Percentiles rank a stretch among this genome's conserved stretches.
Evolutionary conservation across 2,888 invertebrate genomes (phyloP).

Genomic region (Caenorhabditis uteleia): DNA sequence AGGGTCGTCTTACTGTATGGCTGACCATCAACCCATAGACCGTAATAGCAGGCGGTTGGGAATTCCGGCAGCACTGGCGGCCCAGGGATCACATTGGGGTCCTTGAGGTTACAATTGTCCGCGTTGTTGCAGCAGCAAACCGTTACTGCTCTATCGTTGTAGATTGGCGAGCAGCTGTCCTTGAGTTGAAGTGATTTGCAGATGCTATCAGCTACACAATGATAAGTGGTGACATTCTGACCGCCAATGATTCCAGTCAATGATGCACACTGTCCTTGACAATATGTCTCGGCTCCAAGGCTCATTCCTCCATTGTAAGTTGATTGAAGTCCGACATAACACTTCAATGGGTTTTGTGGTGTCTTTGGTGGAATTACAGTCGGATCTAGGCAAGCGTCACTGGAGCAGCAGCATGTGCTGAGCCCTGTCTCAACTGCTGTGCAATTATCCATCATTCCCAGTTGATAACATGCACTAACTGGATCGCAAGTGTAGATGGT

Average conservation of each 20-base stretch:
- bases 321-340: conserved; percentile 49
- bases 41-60: conserved; percentile 38
- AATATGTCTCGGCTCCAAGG: conserved; percentile 40
- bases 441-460: conserved; percentile 36
- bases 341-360: conserved; percentile 40
- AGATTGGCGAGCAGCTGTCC: conserved; percentile 15
- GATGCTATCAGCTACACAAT: conserved; percentile 36
- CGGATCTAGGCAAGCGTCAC: conserved; percentile 43
- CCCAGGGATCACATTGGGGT: conserved; percentile 17
- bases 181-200: conserved; percentile 37
- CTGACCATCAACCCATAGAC: conserved; percentile 24
- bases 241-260: conserved; percentile 37
- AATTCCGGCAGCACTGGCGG: conserved; percentile 29
- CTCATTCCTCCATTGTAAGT: conserved; percentile 24
- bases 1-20: conserved; percentile 17
- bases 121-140: conserved; percentile 48
- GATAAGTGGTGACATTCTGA: conserved; percentile 41
- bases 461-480: conserved; percentile 27
- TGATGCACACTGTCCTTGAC: conserved; percentile 46
- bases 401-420: conserved; percentile 36
- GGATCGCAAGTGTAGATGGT: conserved; percentile 44
- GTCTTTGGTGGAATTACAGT: conserved; percentile 31
- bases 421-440: conserved; percentile 33
- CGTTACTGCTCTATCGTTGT: conserved; percentile 26
- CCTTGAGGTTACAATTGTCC: conserved; percentile 44